These are phyloP conservation scores for Capromys pilorides DNA, from an alignment of 2,797 vertebrate genomes.

Conservation along the genomic window DNA sequence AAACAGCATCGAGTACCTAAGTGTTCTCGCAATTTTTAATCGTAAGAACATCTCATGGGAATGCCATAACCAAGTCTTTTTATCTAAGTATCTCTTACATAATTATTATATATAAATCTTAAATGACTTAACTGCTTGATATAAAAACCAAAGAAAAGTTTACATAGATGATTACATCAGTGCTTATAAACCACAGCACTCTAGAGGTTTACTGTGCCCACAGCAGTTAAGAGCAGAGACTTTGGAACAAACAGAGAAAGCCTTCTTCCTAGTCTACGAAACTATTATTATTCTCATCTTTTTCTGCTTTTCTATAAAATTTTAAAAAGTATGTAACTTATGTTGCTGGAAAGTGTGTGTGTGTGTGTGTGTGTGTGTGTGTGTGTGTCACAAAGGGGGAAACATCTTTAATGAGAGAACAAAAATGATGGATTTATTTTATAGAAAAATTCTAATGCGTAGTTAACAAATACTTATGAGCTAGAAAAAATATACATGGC, in stretches of 20 bases:
- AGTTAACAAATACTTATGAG: not conserved
- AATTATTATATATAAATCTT: not conserved
- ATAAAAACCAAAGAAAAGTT: not conserved
- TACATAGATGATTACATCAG: not conserved
- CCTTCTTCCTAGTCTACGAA: not conserved
- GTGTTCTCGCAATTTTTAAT: not conserved
- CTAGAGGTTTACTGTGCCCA: not conserved
- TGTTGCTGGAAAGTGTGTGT: fast-evolving
- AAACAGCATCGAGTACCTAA: not conserved
- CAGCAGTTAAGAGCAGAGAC: not conserved
- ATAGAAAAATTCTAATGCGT: not conserved
- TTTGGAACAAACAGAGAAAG: not conserved
- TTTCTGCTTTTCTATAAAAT: not conserved
- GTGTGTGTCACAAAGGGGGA: not conserved
- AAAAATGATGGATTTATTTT: not conserved
- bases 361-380: too few relatives aligned
- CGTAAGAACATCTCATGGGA: not conserved
- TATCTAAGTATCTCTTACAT: not conserved
- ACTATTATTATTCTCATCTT: not conserved
- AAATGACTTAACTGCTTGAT: not conserved
- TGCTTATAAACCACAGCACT: not conserved
- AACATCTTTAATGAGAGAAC: not conserved
- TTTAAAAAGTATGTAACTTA: not conserved
- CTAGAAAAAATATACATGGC: not conserved
- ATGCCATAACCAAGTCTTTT: not conserved